Percentiles rank a stretch among this genome's conserved stretches.
phyloP scores from a whole-genome alignment of 1,140 invertebrate species.

The Aphaenogaster floridana region DNA sequence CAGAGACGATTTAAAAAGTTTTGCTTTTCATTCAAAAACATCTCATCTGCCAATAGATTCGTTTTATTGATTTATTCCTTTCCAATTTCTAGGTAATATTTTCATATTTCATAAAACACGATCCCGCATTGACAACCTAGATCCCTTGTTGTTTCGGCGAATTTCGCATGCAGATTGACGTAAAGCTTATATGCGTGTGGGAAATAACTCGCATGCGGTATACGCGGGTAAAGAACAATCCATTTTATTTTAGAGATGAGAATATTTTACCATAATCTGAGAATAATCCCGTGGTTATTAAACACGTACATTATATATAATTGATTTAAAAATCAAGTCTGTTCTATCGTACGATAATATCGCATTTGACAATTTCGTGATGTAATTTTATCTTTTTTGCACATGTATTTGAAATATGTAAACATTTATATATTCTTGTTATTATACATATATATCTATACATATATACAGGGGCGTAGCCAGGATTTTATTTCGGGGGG shows the following conservation, averaged over 20 bases:
- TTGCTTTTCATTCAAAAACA: constrained; percentile 3
- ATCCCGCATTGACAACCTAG: constrained; percentile 41
- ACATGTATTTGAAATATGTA: background rate
- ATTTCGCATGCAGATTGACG: constrained; percentile 71
- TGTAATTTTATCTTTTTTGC: constrained; percentile 6
- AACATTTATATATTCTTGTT: constrained; percentile 19
- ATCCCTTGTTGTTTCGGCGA: constrained; percentile 69
- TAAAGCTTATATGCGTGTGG: constrained; percentile 62
- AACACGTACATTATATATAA: background rate
- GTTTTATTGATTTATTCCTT: constrained; percentile 9
- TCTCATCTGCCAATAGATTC: constrained; percentile 7
- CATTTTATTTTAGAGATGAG: constrained; percentile 59
- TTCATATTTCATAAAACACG: constrained; percentile 32
- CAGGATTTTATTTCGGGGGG: no score
- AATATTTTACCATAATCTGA: constrained; percentile 53
- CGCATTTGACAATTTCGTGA: background rate
- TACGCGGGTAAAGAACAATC: constrained; percentile 66
- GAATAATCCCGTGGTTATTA: constrained; percentile 31
- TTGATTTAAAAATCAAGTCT: background rate
- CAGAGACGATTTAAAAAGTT: background rate
- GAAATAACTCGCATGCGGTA: constrained; percentile 61
- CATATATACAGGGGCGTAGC: no score
- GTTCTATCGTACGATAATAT: background rate
- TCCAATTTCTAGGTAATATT: constrained; percentile 16
- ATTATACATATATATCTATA: constrained; percentile 16